Conservation (phyloP, 2,797 vertebrate genomes). For the Rhinophrynus dorsalis region DNA sequence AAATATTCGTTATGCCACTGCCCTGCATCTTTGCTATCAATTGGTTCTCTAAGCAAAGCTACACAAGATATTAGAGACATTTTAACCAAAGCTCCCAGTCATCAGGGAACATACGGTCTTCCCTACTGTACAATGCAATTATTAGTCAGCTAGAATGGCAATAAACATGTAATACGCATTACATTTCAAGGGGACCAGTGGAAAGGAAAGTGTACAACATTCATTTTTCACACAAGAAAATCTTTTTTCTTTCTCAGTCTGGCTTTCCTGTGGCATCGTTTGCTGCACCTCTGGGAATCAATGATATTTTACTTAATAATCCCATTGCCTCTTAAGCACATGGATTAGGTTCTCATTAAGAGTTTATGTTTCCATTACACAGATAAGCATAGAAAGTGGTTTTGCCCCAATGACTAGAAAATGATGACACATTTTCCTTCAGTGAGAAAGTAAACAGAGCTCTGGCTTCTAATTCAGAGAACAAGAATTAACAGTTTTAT, state of each 20-base stretch:
- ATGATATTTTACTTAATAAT: background rate
- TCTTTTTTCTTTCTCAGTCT: background rate
- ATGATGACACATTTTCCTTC: constrained; percentile 6
- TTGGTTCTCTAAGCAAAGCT: too few species aligned
- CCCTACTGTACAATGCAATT: too few species aligned
- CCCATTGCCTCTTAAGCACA: background rate
- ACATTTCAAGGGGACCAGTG: background rate
- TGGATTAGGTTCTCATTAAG: background rate
- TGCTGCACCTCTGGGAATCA: constrained; percentile 1
- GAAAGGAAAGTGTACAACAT: background rate
- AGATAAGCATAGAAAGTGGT: background rate
- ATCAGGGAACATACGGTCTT: too few species aligned
- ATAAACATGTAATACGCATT: constrained; percentile 5
- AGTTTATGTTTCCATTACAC: constrained; percentile 24
- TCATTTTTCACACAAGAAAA: constrained; percentile 8
- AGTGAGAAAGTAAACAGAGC: background rate
- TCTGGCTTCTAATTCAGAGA: too few species aligned
- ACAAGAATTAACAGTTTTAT: too few species aligned
- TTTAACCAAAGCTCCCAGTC: too few species aligned
- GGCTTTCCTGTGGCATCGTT: constrained; percentile 1
- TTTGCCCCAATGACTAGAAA: background rate
- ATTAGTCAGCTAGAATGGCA: background rate
- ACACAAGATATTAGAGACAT: too few species aligned
- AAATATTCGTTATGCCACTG: too few species aligned
- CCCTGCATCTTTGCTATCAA: too few species aligned